Base-by-base conservation (phyloP, 2,888 invertebrate species). In the Microchrysa polita region DNA sequence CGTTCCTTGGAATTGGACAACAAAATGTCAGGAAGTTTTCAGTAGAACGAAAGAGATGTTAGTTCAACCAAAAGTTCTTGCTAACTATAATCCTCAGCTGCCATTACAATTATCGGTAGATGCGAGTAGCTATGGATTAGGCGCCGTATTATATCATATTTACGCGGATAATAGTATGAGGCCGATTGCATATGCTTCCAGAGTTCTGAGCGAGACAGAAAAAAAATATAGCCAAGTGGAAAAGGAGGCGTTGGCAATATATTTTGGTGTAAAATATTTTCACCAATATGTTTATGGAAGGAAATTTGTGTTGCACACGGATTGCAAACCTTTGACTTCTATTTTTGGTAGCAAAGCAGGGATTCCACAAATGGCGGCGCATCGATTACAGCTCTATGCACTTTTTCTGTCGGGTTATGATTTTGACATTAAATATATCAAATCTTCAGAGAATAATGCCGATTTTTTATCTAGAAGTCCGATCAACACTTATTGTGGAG, bases 41-140 rank as follows among this genome's bases (percentile, higher is more conserved):
- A 5, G 75, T 79, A 2, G 72, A 71, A 53, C 73, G n/a, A 60
- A 42, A 55, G 60, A 23, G 78, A 78, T 20, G 48, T 22, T 48
- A 77, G 78, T 75, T 71, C 73, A 34, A 73, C 53, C 71, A 77
- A 79, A 63, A 67, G 27, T 34, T 5, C 23, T 79, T 10, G 76
- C 74, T 10, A 77, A 77, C 73, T 78, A 75, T 48, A 74, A 78
- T 44, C 76, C 73, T 23, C 52, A 22, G 1, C 44, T 55, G 14
- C 67, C 23, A 9, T 23, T 78, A 20, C 75, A 77, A 7, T 71
- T 80, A 16, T 23, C 75, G 1, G 77, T 77, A 69, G 78, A 79
- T 60, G 79, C 79, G 7, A 77, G 76, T 9, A 60, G 73, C 20
- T 59, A 60, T 23, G 73, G 71, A n/a, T 23, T 76, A 27, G 73